Evolutionary conservation across 2,113 vertebrate genomes (phyloP), one percentile per base, ranked within the genome.

Genomic region (Cisticola juncidis): DNA sequence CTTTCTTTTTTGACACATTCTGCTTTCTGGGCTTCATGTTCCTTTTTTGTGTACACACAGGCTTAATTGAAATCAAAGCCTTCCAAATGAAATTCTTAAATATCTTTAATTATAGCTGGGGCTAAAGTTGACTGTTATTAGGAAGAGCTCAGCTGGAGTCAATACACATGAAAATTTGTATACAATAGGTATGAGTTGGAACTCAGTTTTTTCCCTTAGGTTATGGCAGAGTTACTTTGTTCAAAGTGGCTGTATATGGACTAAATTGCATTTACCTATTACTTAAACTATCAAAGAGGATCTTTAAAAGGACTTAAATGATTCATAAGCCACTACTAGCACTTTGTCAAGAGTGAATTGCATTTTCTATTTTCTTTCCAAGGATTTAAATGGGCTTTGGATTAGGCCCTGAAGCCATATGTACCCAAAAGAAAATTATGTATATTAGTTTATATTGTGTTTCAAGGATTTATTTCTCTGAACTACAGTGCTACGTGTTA

Each of bases 221-320:
- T 86, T 96, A 91, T 36, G 28, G 73, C 40, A 94, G 77, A 92
- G 77, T 84, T 71, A 68, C 53, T 86, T 57, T 71, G 26, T 89
- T 89, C 56, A 56, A 84, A 96, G 69, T 48, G 53, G 69, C 73
- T 84, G 42, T 64, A 76, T 28, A 35, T 24, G 54, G 36, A 84
- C 65, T 84, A 95, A 94, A 95, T 91, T 95, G 86, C 77, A 61
- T 91, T 96, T 87, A 92, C 72, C 92, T 97, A 84, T 96, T 93
- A 90, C 92, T 95, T 95, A 95, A 94, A 92, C 86, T 70, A 88
- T 74, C 65, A 91, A 93, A 95, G 28, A 92, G 33, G 73, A 95
- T 91, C 77, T 96, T 94, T 94, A 84, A 91, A 97, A 86, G 69
- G 53, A 81, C 86, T 92, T 94, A 96, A 90, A 91, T 6, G 53